Percentiles rank a stretch among this genome's conserved stretches.
Conservation (phyloP, 2,888 invertebrate species). For the Aricia artaxerxes region DNA sequence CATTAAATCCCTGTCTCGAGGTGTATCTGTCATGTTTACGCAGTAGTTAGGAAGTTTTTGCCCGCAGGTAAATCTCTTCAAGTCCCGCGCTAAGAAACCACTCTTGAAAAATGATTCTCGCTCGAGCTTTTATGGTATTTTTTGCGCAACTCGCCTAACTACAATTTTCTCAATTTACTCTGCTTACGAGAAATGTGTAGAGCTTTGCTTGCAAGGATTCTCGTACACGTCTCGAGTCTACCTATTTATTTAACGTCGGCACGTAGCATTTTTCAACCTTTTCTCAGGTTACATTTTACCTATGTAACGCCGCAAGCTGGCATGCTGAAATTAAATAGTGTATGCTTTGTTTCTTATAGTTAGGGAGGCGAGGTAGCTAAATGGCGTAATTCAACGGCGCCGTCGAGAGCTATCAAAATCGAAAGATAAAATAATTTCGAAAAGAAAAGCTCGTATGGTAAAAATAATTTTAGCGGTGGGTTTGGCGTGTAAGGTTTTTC, state of each 20-base stretch:
- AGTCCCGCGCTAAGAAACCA: constrained; percentile 60
- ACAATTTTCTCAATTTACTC: constrained; percentile 62
- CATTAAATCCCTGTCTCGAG: background rate
- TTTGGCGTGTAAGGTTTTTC: no score
- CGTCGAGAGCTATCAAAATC: no score
- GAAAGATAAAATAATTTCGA: no score
- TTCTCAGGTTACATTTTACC: constrained; percentile 16
- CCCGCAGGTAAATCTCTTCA: constrained; percentile 56
- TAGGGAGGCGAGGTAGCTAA: no score
- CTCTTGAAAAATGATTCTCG: constrained; percentile 70
- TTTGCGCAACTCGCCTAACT: constrained; percentile 52
- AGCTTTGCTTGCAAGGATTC: constrained; percentile 31
- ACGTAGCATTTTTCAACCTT: constrained; percentile 17
- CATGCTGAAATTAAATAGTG: constrained; percentile 10
- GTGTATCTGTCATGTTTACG: constrained; percentile 17
- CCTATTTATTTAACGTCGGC: constrained; percentile 20
- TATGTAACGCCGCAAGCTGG: constrained; percentile 2
- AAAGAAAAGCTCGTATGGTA: no score
- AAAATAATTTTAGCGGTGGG: no score
- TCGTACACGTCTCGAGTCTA: constrained; percentile 31
- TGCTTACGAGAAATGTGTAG: constrained; percentile 41
- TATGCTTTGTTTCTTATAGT: background rate
- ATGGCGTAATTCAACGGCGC: no score
- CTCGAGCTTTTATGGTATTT: constrained; percentile 59
- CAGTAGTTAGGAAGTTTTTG: constrained; percentile 22